Conservation (phyloP, 2,888 invertebrate species). For the Polyploca ridens region DNA sequence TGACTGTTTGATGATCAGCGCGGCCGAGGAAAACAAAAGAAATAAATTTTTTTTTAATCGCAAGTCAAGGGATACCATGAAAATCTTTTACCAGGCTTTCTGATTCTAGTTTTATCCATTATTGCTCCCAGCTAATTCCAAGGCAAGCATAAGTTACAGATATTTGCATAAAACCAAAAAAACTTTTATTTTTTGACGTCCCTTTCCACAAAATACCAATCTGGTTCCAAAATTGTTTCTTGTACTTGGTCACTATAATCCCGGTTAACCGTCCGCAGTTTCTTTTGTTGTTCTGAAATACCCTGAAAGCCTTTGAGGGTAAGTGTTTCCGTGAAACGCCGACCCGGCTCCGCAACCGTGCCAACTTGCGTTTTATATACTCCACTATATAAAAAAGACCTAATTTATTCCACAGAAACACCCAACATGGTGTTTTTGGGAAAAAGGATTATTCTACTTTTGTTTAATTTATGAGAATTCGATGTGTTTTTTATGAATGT, state of each 20-base stretch:
- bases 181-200: too few relatives aligned
- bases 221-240: neutral
- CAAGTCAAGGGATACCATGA: too few relatives aligned
- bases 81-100: too few relatives aligned
- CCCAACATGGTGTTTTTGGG: neutral
- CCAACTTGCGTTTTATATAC: constrained; percentile 9
- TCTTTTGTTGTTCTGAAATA: constrained; percentile 52
- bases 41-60: too few relatives aligned
- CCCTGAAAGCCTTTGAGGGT: constrained; percentile 48
- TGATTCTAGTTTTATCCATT: too few relatives aligned
- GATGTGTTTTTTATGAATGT: too few relatives aligned
- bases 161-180: too few relatives aligned
- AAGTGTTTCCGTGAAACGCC: constrained; percentile 45
- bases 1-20: too few relatives aligned
- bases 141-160: too few relatives aligned
- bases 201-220: too few relatives aligned
- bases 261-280: constrained; percentile 35
- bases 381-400: neutral
- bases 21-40: too few relatives aligned
- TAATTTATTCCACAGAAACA: constrained; percentile 1
- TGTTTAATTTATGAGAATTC: neutral
- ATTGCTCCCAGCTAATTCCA: too few relatives aligned
- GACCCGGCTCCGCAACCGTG: constrained; percentile 16
- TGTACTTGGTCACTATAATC: constrained; percentile 24
- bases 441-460: neutral